Evolutionary conservation across 1,140 invertebrate species (phyloP).

Genomic region (Drosophila nikananu): DNA sequence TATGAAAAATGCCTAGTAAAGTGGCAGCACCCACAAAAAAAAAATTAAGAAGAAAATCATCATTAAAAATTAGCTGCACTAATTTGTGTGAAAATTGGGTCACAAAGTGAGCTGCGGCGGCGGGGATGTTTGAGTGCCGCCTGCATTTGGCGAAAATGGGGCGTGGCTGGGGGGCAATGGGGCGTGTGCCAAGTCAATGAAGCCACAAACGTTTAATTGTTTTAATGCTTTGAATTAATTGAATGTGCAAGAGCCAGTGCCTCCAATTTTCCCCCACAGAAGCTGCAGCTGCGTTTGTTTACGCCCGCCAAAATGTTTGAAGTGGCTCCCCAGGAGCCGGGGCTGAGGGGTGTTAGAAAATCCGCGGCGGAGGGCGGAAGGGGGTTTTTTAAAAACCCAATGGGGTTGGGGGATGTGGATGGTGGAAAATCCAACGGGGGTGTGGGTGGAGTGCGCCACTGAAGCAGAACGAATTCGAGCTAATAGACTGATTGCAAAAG

Average conservation of each 20-base stretch:
- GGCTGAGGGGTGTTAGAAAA: constrained; percentile 5
- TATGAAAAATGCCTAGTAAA: constrained; percentile 79
- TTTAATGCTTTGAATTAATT: constrained; percentile 84
- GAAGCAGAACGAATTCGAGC: constrained; percentile 58
- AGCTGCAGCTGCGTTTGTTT: constrained; percentile 65
- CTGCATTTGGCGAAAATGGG: constrained; percentile 42
- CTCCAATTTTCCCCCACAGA: constrained; percentile 8
- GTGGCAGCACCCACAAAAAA: constrained; percentile 55
- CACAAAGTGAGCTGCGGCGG: constrained; percentile 15
- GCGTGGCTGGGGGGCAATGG: constrained; percentile 11
- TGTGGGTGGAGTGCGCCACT: constrained; percentile 46
- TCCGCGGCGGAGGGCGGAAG: not conserved
- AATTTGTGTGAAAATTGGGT: constrained; percentile 81
- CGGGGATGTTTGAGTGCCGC: constrained; percentile 21
- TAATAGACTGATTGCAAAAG: constrained; percentile 71
- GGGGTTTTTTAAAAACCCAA: not conserved
- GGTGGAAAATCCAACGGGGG: constrained; percentile 3
- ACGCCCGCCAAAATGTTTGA: constrained; percentile 75
- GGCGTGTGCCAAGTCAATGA: constrained; percentile 74
- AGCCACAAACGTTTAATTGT: constrained; percentile 76
- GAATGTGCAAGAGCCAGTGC: constrained; percentile 63
- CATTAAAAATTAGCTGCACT: constrained; percentile 83
- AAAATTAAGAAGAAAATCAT: constrained; percentile 62
- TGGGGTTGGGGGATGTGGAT: not conserved
- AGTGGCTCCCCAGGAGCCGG: constrained; percentile 35